Evolutionary conservation across 2,888 invertebrate species (phyloP), one percentile per base, ranked within the genome.

Genomic region (Automeris io): DNA sequence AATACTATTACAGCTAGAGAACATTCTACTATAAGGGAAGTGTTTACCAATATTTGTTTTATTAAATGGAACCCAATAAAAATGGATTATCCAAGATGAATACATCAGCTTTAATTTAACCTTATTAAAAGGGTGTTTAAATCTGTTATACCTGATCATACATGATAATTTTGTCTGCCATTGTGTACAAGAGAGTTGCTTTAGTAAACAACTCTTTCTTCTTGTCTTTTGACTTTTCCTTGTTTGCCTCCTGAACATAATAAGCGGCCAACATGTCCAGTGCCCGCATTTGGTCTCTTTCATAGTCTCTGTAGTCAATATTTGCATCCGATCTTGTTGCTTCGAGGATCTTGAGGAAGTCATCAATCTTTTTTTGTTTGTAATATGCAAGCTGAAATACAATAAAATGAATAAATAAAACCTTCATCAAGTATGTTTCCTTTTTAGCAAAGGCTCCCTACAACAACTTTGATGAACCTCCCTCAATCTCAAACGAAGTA

Each of bases 81-180:
- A n/a, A n/a, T n/a, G n/a, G n/a, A n/a, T n/a, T n/a, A n/a, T n/a
- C n/a, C n/a, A n/a, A n/a, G n/a, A n/a, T n/a, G n/a, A n/a, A n/a
- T n/a, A n/a, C n/a, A n/a, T n/a, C n/a, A n/a, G n/a, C n/a, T n/a
- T n/a, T n/a, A n/a, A n/a, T n/a, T n/a, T n/a, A n/a, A n/a, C n/a
- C n/a, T n/a, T n/a, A n/a, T n/a, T n/a, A 26, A 26, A 11, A n/a
- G 9, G 9, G 9, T 3, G 25, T 19, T 18, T 8, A 16, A 18
- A 16, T 18, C 8, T 32, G 3, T 54, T 73, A 69, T 79, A 95
- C 94, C 89, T 97, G 98, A 70, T 99, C 99, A 82, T 99, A 99
- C 99, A 99, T 99, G 61, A 98, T 97, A 75, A 99, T 99, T 86
- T 98, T 98, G 72, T 99, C 99, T 3, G 99, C 99, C 47, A 97